A percentile compares a stretch with the other conserved stretches of the same genome.
Evolutionary conservation across 1,140 invertebrate genomes (phyloP).

Genomic region (Mylabris phalerata): DNA sequence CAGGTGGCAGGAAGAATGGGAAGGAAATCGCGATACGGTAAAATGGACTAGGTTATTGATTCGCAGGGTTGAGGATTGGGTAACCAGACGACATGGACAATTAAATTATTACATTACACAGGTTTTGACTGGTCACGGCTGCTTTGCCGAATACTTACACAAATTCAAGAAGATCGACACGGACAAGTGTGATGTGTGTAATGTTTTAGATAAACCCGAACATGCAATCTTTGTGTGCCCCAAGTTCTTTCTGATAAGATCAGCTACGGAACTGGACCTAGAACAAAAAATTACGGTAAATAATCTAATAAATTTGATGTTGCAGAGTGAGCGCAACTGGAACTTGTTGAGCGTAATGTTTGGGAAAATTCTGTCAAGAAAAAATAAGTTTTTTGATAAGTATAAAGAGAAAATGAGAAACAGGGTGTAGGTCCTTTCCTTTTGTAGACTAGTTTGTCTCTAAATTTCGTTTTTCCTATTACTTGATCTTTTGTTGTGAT

Average conservation of each 20-base stretch:
- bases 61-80: not conserved
- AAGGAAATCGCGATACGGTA: too few relatives aligned
- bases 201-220: not conserved
- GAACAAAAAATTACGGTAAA: too few relatives aligned
- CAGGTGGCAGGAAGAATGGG: not conserved
- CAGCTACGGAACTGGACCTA: too few relatives aligned
- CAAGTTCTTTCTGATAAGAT: not conserved
- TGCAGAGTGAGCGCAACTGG: too few relatives aligned
- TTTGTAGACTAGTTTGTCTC: fast-evolving
- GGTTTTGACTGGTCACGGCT: not conserved
- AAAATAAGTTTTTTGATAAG: too few relatives aligned
- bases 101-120: not conserved
- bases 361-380: too few relatives aligned
- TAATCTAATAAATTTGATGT: too few relatives aligned
- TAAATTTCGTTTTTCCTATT: too few relatives aligned
- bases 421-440: too few relatives aligned
- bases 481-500: too few relatives aligned
- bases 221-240: not conserved
- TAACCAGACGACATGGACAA: not conserved
- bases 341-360: too few relatives aligned
- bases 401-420: too few relatives aligned
- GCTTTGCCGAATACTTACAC: not conserved
- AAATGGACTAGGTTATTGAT: not conserved
- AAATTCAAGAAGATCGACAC: not conserved
- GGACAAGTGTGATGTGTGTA: not conserved